Evolutionary conservation across 2,888 invertebrate genomes (phyloP).

Genomic region (Zygogramma bicolorata): DNA sequence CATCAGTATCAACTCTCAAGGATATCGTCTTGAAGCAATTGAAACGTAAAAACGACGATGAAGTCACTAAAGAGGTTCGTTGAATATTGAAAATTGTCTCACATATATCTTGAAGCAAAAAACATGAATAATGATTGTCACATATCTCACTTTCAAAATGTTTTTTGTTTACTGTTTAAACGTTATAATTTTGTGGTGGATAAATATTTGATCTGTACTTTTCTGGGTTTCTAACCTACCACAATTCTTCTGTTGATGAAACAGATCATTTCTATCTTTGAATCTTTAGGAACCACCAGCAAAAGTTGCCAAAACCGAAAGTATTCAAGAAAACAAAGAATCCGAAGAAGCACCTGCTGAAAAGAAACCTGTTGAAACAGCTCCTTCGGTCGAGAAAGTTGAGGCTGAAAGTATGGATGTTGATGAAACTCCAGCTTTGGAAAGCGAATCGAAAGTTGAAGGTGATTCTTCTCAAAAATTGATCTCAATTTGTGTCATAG

Average conservation of each 20-base stretch:
- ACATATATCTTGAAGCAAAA: not conserved
- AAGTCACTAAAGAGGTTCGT: constrained; percentile 58
- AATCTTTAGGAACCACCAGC: constrained; percentile 21
- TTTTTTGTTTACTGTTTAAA: too few relatives aligned
- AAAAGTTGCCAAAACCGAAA: not conserved
- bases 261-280: not conserved
- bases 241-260: not conserved
- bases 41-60: constrained; percentile 60
- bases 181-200: too few relatives aligned
- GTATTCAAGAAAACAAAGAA: not conserved
- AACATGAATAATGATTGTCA: too few relatives aligned
- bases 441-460: not conserved
- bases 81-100: not conserved
- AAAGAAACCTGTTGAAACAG: not conserved
- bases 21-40: constrained; percentile 66
- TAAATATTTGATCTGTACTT: too few relatives aligned
- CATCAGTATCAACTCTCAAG: constrained; percentile 73
- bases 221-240: too few relatives aligned
- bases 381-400: not conserved
- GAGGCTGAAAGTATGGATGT: constrained; percentile 23
- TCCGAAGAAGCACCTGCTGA: not conserved
- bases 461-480: not conserved
- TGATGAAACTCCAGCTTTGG: not conserved
- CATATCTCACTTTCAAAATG: too few relatives aligned
- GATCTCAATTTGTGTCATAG: too few relatives aligned